Evolutionary conservation across 2,113 vertebrate species (phyloP), one percentile per base, ranked within the genome.

Genomic region (Cygnus atratus): DNA sequence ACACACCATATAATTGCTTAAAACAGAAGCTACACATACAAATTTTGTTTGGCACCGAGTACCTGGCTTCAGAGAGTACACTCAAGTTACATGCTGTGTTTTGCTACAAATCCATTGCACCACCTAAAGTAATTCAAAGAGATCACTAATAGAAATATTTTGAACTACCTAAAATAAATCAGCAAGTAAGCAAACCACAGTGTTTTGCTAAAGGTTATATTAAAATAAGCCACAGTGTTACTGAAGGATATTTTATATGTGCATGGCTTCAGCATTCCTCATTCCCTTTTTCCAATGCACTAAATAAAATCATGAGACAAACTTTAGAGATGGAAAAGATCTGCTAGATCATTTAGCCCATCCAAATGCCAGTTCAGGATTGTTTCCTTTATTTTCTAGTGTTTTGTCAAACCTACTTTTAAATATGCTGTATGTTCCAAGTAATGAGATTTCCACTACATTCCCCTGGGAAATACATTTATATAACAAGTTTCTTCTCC

Each of bases 1-100:
- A 97, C 96, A 98, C 87, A 74, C 96, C 97, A 97, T 96, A 97
- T 97, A 98, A 98, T 98, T 98, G 97, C 97, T 97, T 97, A 97
- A 98, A 98, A 98, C 97, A 98, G 97, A 97, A 98, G 97, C 97
- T 96, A 97, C 94, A 96, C 92, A 72, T 68, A 97, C 95, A 96
- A 94, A 98, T 98, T 98, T 97, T 98, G 93, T 95, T 98, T 98
- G 98, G 97, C 97, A 97, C 97, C 70, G 83, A 84, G 74, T 86
- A 96, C 87, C 95, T 97, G 96, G 97, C 97, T 98, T 95, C 86
- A 71, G 93, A 95, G 71, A 94, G 94, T 44, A 95, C 97, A 94
- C 95, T 97, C 95, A 75, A 96, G 96, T 97, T 97, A 95, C 97
- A 95, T 54, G 97, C 96, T 97, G 94, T 75, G 97, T 97, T 98